Conservation (phyloP, 2,113 vertebrate genomes). For the Colossoma macropomum region DNA sequence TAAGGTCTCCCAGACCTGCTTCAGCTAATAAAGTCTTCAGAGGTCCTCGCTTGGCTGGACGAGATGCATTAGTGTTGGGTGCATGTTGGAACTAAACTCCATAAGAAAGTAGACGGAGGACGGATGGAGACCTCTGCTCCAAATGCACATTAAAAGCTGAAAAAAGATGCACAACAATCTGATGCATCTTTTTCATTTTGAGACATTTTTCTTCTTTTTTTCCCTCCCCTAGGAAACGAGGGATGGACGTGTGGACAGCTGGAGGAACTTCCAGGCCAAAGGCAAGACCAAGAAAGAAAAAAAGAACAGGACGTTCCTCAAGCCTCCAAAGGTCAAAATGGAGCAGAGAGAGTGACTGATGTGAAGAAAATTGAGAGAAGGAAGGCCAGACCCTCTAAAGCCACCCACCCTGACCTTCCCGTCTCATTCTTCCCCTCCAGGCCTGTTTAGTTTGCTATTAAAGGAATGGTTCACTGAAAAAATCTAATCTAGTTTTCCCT, state of each 20-base stretch:
- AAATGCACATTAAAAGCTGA: neutral
- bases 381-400: neutral
- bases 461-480: neutral
- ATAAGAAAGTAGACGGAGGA: too few relatives aligned
- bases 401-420: neutral
- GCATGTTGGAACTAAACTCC: too few relatives aligned
- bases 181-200: too few relatives aligned
- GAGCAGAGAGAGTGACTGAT: constrained; percentile 83
- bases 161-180: neutral
- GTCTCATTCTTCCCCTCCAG: neutral
- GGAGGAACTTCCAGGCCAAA: constrained; percentile 95
- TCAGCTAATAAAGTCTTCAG: too few relatives aligned
- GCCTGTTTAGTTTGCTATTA: neutral
- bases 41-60: too few relatives aligned
- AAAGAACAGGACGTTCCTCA: constrained; percentile 95
- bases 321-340: constrained; percentile 99
- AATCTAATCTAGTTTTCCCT: neutral
- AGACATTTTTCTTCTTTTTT: neutral
- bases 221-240: constrained; percentile 84
- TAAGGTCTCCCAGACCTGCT: too few relatives aligned
- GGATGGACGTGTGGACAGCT: constrained; percentile 97
- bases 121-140: too few relatives aligned
- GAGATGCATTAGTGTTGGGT: too few relatives aligned
- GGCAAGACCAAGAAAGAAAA: constrained; percentile 96
- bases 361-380: neutral